Percentiles rank a stretch among this genome's conserved stretches.
These are phyloP conservation scores for Virgularia gustaviana DNA, from an alignment of 92 coral and sea anemone species.

Conservation along the genomic window DNA sequence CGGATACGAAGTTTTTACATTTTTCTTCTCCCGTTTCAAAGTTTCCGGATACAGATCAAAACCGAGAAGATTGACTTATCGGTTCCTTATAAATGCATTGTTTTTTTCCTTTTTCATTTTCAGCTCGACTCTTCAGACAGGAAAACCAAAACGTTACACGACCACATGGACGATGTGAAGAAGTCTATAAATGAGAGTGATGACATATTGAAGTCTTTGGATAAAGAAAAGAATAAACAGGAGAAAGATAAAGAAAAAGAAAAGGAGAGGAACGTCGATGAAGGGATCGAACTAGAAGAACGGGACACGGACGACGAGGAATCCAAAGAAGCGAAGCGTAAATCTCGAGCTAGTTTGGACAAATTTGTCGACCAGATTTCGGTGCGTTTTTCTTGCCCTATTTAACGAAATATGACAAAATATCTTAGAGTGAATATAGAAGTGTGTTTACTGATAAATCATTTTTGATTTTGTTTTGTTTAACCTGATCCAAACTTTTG, in stretches of 20 bases:
- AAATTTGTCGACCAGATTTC: constrained; percentile 32
- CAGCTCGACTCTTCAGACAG: constrained; percentile 37
- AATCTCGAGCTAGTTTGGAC: background rate
- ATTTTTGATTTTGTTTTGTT: too few species aligned
- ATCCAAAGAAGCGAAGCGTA: background rate
- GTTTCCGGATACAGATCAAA: too few species aligned
- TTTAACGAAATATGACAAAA: too few species aligned
- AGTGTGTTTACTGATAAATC: too few species aligned
- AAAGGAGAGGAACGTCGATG: constrained; percentile 11
- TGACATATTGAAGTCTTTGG: constrained; percentile 17
- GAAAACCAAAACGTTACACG: constrained; percentile 20
- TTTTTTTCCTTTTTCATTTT: too few species aligned
- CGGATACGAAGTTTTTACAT: too few species aligned
- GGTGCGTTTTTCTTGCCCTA: background rate
- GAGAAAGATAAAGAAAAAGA: constrained; percentile 11
- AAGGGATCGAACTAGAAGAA: background rate
- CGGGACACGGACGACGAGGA: too few species aligned
- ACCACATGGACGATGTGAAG: constrained; percentile 26
- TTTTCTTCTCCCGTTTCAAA: too few species aligned
- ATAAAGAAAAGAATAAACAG: constrained; percentile 13
- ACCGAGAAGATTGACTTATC: too few species aligned
- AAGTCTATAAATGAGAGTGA: constrained; percentile 12
- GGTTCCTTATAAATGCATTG: too few species aligned
- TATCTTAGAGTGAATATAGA: too few species aligned
- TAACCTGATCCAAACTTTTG: too few species aligned